Conservation (phyloP, 2,113 vertebrate genomes). For the Tragulus kanchil region DNA sequence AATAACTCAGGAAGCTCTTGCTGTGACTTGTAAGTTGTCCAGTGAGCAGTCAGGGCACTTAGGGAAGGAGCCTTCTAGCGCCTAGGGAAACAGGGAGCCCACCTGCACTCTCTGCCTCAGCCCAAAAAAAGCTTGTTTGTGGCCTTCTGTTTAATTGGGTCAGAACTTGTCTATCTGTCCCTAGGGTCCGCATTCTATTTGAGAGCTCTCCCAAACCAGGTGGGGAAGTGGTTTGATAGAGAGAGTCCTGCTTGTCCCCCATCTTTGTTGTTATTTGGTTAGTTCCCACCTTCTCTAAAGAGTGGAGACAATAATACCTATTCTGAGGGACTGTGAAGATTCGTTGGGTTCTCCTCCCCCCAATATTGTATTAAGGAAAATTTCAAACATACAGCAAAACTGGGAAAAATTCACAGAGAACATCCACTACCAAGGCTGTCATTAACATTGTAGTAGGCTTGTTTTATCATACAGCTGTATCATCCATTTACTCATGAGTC, state of each 20-base stretch:
- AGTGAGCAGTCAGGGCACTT: slow-evolving; percentile 57
- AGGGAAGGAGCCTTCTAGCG: fast-evolving
- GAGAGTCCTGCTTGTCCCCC: not conserved
- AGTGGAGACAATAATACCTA: not conserved
- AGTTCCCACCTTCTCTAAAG: not conserved
- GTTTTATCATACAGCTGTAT: not conserved
- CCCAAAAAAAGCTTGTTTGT: not conserved
- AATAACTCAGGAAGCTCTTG: not conserved
- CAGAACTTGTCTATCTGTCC: not conserved
- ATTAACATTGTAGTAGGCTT: not conserved
- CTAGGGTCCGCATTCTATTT: not conserved
- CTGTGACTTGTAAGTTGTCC: not conserved
- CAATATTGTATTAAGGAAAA: not conserved
- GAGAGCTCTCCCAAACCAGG: not conserved
- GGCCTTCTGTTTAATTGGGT: not conserved
- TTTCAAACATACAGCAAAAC: not conserved
- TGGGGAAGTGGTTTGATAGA: not conserved
- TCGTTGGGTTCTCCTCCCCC: not conserved
- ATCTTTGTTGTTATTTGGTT: fast-evolving
- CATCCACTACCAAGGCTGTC: not conserved
- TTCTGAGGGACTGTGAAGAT: not conserved
- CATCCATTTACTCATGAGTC: not conserved
- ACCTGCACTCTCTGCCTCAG: not conserved
- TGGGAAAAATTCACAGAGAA: slow-evolving; percentile 9
- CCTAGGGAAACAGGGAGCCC: not conserved